Conservation (phyloP, 2,888 invertebrate genomes). For the Lysandra bellargus region DNA sequence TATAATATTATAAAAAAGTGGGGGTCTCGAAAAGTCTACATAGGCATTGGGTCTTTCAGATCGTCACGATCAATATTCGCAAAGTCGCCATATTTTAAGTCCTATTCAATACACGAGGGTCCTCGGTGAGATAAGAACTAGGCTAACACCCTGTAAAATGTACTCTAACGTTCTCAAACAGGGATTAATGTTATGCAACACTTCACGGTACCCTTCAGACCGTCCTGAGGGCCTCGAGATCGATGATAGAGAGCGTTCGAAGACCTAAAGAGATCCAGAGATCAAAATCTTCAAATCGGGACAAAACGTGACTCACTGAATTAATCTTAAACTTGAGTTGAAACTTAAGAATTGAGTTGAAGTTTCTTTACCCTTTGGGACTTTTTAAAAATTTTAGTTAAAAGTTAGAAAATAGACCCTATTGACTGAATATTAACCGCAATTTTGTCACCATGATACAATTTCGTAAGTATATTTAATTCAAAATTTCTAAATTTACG, state of each 20-base stretch:
- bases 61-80: slow-evolving; percentile 20
- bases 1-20: not conserved
- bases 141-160: slow-evolving; percentile 28
- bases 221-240: not conserved
- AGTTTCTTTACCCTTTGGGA: not conserved
- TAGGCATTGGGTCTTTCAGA: not conserved
- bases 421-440: no score
- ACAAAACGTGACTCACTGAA: slow-evolving; percentile 23
- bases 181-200: slow-evolving; percentile 27
- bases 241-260: slow-evolving; percentile 15
- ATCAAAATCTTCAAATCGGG: slow-evolving; percentile 9
- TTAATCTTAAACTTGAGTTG: not conserved
- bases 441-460: no score
- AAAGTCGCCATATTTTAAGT: slow-evolving; percentile 24
- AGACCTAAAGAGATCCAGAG: slow-evolving; percentile 10
- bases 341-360: not conserved
- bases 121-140: slow-evolving; percentile 6
- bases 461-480: no score
- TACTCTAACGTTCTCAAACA: not conserved
- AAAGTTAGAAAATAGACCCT: no score
- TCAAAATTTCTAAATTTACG: no score
- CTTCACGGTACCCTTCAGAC: not conserved
- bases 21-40: not conserved
- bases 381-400: no score
- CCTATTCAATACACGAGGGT: not conserved